These are phyloP conservation scores for Eretmocerus hayati DNA, from an alignment of 2,888 invertebrate species.

Conservation along the genomic window DNA sequence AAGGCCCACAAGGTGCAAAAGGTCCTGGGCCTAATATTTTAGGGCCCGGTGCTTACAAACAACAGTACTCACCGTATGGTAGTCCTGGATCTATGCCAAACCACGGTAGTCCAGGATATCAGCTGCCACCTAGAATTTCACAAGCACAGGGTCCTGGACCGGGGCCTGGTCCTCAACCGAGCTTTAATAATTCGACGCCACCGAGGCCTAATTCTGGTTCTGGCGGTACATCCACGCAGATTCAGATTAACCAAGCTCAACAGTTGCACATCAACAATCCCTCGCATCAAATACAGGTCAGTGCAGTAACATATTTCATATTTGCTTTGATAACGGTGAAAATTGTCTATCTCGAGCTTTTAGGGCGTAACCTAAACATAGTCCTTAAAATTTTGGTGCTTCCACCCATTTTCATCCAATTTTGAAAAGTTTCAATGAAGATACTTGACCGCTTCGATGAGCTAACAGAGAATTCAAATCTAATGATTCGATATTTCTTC, in stretches of 20 bases:
- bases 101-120: conserved; percentile 53
- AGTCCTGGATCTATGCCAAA: conserved; percentile 57
- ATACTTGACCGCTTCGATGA: too few species aligned
- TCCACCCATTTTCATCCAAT: too few species aligned
- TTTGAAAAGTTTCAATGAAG: too few species aligned
- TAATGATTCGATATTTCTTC: too few species aligned
- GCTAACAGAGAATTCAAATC: too few species aligned
- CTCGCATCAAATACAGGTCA: conserved; percentile 72
- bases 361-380: too few species aligned
- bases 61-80: conserved; percentile 64
- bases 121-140: conserved; percentile 42
- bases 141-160: conserved; percentile 44
- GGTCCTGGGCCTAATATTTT: conserved; percentile 4
- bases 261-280: conserved; percentile 81
- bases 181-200: conserved; percentile 49
- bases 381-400: too few species aligned
- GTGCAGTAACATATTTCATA: too few species aligned
- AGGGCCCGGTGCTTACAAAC: conserved; percentile 43
- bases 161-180: conserved; percentile 43
- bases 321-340: too few species aligned
- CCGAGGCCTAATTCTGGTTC: conserved; percentile 52
- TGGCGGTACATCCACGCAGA: conserved; percentile 53
- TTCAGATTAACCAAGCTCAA: conserved; percentile 83
- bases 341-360: too few species aligned
- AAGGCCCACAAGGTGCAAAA: conserved; percentile 23